These are phyloP conservation scores for Sternarchorhynchus goeldii DNA, from an alignment of 2,797 vertebrate species.

Conservation along the genomic window DNA sequence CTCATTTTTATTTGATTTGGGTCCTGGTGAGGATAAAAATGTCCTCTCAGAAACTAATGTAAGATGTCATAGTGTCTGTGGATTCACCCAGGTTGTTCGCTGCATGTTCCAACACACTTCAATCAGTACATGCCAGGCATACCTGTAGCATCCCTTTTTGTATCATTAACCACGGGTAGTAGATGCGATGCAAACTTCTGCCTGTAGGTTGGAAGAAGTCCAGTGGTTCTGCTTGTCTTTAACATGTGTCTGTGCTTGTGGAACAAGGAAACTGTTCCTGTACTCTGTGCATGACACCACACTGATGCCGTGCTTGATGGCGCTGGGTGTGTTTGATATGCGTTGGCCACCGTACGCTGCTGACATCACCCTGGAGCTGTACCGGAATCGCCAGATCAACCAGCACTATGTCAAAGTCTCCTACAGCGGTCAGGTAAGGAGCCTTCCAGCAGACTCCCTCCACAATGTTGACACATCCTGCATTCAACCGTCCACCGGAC, in stretches of 20 bases:
- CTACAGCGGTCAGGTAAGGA: slow-evolving; percentile 84
- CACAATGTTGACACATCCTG: not conserved
- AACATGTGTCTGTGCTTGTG: slow-evolving; percentile 24
- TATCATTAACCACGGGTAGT: no score
- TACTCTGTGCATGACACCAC: slow-evolving; percentile 89
- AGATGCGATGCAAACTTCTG: no score
- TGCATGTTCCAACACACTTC: no score
- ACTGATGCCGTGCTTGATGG: slow-evolving; percentile 86
- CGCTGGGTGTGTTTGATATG: slow-evolving; percentile 87
- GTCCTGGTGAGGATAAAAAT: no score
- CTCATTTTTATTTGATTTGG: no score
- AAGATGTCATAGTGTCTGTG: no score
- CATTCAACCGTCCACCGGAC: not conserved
- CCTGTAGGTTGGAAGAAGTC: slow-evolving; percentile 14
- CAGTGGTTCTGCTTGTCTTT: slow-evolving; percentile 13
- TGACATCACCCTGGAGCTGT: slow-evolving; percentile 87
- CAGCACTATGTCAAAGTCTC: slow-evolving; percentile 85
- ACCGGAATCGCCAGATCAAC: slow-evolving; percentile 79
- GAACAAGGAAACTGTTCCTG: slow-evolving; percentile 86
- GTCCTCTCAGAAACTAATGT: no score
- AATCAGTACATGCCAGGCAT: no score
- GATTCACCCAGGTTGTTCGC: no score
- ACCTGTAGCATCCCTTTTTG: no score
- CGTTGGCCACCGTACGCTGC: slow-evolving; percentile 90
- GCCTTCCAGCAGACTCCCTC: not conserved